Base-by-base conservation (phyloP, 2,888 invertebrate genomes). In the Euplagia quadripunctaria region DNA sequence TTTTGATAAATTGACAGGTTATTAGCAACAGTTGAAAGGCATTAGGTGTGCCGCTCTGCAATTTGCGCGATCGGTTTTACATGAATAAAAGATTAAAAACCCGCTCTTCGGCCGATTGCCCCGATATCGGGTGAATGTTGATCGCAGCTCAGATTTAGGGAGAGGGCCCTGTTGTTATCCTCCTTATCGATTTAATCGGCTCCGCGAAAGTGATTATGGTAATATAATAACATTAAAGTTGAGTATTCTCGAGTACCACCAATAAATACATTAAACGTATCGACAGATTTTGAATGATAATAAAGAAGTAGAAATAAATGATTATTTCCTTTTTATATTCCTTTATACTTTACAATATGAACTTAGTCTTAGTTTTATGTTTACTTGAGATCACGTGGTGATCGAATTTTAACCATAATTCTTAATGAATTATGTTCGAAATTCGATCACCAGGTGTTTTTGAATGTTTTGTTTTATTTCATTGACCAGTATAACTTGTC, bases 11-110 rank as follows among this genome's bases (percentile, higher is more conserved):
- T 96, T 95, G 96, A 94, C 95, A 95, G 95, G 95, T 93, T 95
- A 95, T 96, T 95, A 95, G 95, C 94, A 96, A 93, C 95, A 96
- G 95, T 96, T 96, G 96, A 96, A 95, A 95, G 94, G 94, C 95
- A 95, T 95, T 95, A 95, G 95, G 93, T 90, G 84, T 89, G 90
- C 94, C 89, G 94, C 94, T 93, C 95, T 95, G 94, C 94, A 96
- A 96, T 96, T 96, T 95, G 93, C 91, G 90, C 88, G 87, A 87
- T 87, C 91, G 91, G 88, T 90, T 90, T 89, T 89, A 88, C 92
- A 92, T 92, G 92, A 94, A 94, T 92, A 93, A 93, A 94, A 94
- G 90, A 94, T 93, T 93, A 93, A 95, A 94, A 94, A 92, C 88
- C 87, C 88, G 83, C 88, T 89, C 88, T 86, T 88, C 87, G 84